Evolutionary conservation across 2,113 vertebrate genomes (phyloP).

Genomic region (Willisornis vidua): DNA sequence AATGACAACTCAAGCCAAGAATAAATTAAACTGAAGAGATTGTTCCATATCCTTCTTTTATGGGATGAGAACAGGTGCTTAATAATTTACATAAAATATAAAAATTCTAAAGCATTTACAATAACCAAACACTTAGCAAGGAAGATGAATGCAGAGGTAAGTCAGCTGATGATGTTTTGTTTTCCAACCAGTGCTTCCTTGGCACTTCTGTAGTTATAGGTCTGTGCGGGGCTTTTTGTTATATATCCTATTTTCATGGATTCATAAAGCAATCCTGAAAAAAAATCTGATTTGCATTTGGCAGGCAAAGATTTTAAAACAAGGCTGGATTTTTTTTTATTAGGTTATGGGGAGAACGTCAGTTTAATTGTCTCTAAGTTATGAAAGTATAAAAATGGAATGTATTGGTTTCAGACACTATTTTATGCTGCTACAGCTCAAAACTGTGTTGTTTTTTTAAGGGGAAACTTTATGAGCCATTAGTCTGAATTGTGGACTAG

Average conservation of each 20-base stretch:
- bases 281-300: slow-evolving; percentile 1
- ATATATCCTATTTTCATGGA: slow-evolving; percentile 34
- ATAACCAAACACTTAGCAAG: slow-evolving; percentile 67
- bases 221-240: slow-evolving; percentile 38
- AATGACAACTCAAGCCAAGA: slow-evolving; percentile 68
- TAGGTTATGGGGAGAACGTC: slow-evolving; percentile 10
- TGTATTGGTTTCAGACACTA: slow-evolving; percentile 1
- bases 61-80: slow-evolving; percentile 76
- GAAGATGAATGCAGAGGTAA: slow-evolving; percentile 64
- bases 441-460: slow-evolving; percentile 4
- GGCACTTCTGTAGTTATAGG: not conserved
- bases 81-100: slow-evolving; percentile 79
- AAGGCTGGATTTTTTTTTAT: not conserved
- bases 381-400: slow-evolving; percentile 36
- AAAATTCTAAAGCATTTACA: slow-evolving; percentile 70
- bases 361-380: slow-evolving; percentile 45
- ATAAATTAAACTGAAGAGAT: slow-evolving; percentile 71
- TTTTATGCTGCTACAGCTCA: slow-evolving; percentile 32
- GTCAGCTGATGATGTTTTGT: slow-evolving; percentile 32
- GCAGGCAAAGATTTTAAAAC: not conserved
- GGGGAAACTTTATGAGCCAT: slow-evolving; percentile 11
- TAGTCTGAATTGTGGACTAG: slow-evolving; percentile 19
- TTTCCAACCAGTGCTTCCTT: not conserved
- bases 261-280: slow-evolving; percentile 55
- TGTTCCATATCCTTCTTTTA: slow-evolving; percentile 69